phyloP scores from a whole-genome alignment of 37 sponge, comb jelly and placozoan species.

The Chondrilla cf. caribensis region DNA sequence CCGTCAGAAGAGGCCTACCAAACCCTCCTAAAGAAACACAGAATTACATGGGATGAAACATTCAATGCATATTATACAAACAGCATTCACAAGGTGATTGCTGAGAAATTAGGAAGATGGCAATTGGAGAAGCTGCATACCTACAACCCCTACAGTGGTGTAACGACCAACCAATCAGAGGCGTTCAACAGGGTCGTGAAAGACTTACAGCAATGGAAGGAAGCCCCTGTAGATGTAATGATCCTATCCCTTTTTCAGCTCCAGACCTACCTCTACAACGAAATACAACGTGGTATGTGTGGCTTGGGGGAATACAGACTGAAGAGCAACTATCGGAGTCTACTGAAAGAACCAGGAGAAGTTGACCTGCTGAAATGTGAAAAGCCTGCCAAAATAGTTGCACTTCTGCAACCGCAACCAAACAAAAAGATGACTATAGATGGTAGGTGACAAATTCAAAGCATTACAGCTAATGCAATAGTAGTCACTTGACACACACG shows the following conservation, averaged over 20 bases:
- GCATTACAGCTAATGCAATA: no score
- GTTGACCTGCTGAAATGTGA: background rate
- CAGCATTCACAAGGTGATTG: background rate
- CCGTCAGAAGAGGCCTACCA: background rate
- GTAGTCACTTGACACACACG: no score
- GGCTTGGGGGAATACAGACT: slow-evolving; percentile 26
- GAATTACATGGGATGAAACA: background rate
- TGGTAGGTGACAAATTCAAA: no score
- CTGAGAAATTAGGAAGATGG: background rate
- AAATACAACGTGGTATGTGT: slow-evolving; percentile 10
- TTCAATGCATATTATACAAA: slow-evolving; percentile 37
- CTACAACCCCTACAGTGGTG: background rate
- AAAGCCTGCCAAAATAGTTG: background rate
- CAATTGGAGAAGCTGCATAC: slow-evolving; percentile 26
- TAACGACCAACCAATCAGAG: slow-evolving; percentile 9
- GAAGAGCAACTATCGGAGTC: background rate
- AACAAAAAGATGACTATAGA: no score
- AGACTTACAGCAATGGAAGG: slow-evolving; percentile 21
- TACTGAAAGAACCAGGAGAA: background rate
- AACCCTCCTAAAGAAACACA: background rate
- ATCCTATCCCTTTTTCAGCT: slow-evolving; percentile 13
- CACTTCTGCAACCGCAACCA: background rate
- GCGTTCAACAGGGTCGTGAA: slow-evolving; percentile 14
- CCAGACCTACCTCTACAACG: slow-evolving; percentile 11
- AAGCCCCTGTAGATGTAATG: slow-evolving; percentile 7